These are phyloP conservation scores for Clepsis dumicolana DNA, from an alignment of 2,888 invertebrate genomes.

Conservation along the genomic window DNA sequence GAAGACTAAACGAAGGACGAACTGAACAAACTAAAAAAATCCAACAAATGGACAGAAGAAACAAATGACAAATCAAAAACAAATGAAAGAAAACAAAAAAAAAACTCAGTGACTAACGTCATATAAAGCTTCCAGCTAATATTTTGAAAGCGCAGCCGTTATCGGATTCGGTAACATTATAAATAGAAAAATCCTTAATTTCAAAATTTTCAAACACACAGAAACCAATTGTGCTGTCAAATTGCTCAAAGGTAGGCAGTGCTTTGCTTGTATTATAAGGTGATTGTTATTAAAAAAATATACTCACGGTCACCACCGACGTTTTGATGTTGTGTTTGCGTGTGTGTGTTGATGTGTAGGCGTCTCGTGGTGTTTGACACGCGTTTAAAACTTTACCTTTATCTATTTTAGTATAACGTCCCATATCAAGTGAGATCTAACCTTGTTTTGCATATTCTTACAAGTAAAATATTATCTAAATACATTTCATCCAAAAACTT, in stretches of 20 bases:
- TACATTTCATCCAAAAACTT: slow-evolving; percentile 29
- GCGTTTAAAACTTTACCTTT: slow-evolving; percentile 4
- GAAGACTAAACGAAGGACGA: slow-evolving; percentile 11
- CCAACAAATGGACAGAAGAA: slow-evolving; percentile 20
- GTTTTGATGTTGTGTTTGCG: slow-evolving; percentile 64
- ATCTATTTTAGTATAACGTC: slow-evolving; percentile 1
- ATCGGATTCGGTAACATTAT: slow-evolving; percentile 2
- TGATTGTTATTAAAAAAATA: slow-evolving; percentile 58
- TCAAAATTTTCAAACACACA: slow-evolving; percentile 22
- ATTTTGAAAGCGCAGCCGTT: slow-evolving; percentile 25
- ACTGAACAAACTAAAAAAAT: slow-evolving; percentile 9
- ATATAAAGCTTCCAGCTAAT: slow-evolving; percentile 32
- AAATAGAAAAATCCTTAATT: slow-evolving; percentile 23
- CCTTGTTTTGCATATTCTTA: slow-evolving; percentile 13
- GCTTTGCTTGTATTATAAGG: slow-evolving; percentile 55
- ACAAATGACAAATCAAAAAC: background rate
- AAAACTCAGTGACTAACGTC: background rate
- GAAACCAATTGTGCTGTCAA: slow-evolving; percentile 40
- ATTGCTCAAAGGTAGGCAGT: slow-evolving; percentile 58
- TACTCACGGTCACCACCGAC: slow-evolving; percentile 77
- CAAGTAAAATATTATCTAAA: slow-evolving; percentile 16
- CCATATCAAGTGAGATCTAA: slow-evolving; percentile 1
- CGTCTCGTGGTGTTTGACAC: slow-evolving; percentile 69
- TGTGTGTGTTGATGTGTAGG: slow-evolving; percentile 59
- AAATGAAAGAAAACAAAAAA: slow-evolving; percentile 2